Percentiles rank a stretch among this genome's conserved stretches.
These are phyloP conservation scores for Drosophila suzukii DNA, from an alignment of 1,140 invertebrate species.

Conservation along the genomic window DNA sequence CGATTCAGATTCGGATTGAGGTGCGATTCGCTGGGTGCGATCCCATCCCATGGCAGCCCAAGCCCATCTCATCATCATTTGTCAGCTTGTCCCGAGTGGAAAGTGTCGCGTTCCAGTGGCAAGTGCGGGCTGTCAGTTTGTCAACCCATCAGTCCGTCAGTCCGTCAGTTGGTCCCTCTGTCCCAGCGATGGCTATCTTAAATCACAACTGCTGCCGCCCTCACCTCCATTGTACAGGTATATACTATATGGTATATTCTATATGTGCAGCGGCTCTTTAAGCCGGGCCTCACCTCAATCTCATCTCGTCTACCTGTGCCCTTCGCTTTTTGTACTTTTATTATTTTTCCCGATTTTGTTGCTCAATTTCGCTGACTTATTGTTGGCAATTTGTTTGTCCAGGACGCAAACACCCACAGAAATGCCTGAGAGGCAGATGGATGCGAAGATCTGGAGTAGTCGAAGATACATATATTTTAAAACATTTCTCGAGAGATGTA, in stretches of 20 bases:
- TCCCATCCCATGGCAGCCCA: background rate
- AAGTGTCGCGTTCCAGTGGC: slow-evolving; percentile 40
- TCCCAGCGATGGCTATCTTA: slow-evolving; percentile 26
- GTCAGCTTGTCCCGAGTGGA: slow-evolving; percentile 22
- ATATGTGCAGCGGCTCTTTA: slow-evolving; percentile 3
- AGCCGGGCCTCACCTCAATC: slow-evolving; percentile 10
- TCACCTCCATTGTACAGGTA: slow-evolving; percentile 25
- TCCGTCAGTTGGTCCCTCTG: background rate
- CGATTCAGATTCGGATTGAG: background rate
- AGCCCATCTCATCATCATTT: slow-evolving; percentile 38
- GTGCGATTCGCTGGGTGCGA: background rate
- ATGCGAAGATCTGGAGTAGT: background rate
- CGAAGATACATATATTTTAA: too few species aligned
- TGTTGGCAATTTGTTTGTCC: slow-evolving; percentile 46
- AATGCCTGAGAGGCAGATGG: background rate
- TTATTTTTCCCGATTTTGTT: slow-evolving; percentile 11
- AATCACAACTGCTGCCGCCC: slow-evolving; percentile 40
- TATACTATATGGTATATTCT: background rate
- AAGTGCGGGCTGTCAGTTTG: slow-evolving; percentile 17
- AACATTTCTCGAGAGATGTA: too few species aligned
- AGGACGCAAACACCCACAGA: slow-evolving; percentile 7
- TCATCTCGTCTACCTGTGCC: slow-evolving; percentile 24
- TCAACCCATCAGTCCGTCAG: background rate
- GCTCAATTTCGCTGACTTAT: slow-evolving; percentile 52
- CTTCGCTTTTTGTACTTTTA: background rate